phyloP scores from a whole-genome alignment of 1,140 invertebrate genomes.

The Drosophila parabipectinata region DNA sequence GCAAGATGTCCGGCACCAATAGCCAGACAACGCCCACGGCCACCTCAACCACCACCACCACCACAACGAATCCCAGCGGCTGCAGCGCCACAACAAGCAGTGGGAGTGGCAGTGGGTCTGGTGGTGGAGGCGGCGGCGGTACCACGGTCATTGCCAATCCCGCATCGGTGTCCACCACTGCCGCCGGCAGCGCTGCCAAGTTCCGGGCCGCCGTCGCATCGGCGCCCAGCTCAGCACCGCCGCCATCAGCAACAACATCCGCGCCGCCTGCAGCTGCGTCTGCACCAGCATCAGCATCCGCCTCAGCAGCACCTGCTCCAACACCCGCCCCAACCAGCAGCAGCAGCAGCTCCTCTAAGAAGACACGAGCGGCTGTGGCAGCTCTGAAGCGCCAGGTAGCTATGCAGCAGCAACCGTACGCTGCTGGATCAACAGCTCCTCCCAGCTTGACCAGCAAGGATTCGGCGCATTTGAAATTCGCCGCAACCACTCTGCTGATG shows the following conservation, averaged over 20 bases:
- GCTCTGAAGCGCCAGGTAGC: slow-evolving; percentile 69
- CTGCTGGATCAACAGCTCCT: slow-evolving; percentile 3
- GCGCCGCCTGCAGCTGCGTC: slow-evolving; percentile 15
- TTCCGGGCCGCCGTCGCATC: slow-evolving; percentile 67
- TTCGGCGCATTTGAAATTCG: slow-evolving; percentile 70
- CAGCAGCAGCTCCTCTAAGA: slow-evolving; percentile 48
- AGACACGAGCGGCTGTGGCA: slow-evolving; percentile 62
- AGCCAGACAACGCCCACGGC: slow-evolving; percentile 52
- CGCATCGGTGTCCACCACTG: slow-evolving; percentile 44
- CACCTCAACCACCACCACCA: slow-evolving; percentile 47
- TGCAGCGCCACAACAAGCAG: slow-evolving; percentile 14
- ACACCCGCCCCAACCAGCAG: slow-evolving; percentile 25
- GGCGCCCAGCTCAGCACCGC: slow-evolving; percentile 40
- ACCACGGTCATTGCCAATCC: slow-evolving; percentile 46
- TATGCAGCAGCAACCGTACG: slow-evolving; percentile 46
- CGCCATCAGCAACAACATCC: slow-evolving; percentile 16
- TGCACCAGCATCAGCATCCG: slow-evolving; percentile 5
- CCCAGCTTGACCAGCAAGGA: slow-evolving; percentile 53
- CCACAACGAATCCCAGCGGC: slow-evolving; percentile 46
- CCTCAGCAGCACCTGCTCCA: slow-evolving; percentile 14
- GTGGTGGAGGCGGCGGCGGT: slow-evolving; percentile 12
- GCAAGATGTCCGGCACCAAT: slow-evolving; percentile 64
- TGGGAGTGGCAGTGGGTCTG: slow-evolving; percentile 27
- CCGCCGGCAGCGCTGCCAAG: slow-evolving; percentile 63
- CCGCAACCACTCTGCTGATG: slow-evolving; percentile 68